Percentiles rank a stretch among this genome's conserved stretches.
Conservation (phyloP, 2,888 invertebrate species). For the Caradrina clavipalpis region DNA sequence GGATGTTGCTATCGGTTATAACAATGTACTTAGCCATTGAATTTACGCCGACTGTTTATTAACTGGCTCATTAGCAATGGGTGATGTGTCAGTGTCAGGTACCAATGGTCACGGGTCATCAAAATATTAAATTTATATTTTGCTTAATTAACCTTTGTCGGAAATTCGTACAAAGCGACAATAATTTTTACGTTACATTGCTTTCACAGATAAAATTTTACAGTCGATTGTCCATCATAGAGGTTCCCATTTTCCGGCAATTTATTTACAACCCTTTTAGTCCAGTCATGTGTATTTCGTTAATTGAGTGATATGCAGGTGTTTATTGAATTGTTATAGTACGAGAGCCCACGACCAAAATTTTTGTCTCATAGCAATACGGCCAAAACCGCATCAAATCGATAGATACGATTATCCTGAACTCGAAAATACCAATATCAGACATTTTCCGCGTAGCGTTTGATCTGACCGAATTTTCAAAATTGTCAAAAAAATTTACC, state of each 20-base stretch:
- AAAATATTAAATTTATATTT: constrained; percentile 51
- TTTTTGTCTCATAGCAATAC: too few species aligned
- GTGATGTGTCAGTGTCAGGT: constrained; percentile 67
- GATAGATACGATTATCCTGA: too few species aligned
- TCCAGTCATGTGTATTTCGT: constrained; percentile 14
- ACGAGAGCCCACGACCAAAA: too few species aligned
- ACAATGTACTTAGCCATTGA: constrained; percentile 75
- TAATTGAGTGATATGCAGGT: not conserved
- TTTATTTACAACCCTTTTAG: constrained; percentile 5
- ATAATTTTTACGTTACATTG: not conserved
- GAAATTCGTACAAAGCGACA: constrained; percentile 8
- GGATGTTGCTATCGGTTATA: constrained; percentile 72
- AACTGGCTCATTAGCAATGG: constrained; percentile 74
- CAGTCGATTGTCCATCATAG: constrained; percentile 8
- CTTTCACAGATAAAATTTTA: constrained; percentile 17
- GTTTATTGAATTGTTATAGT: not conserved
- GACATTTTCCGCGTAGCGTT: too few species aligned
- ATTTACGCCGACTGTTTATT: constrained; percentile 77
- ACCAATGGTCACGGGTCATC: constrained; percentile 49
- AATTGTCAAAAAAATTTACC: too few species aligned
- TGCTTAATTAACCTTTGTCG: constrained; percentile 40
- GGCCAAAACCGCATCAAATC: too few species aligned
- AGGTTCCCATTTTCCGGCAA: not conserved
- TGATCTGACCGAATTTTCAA: too few species aligned
- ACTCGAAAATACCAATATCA: too few species aligned